phyloP scores from a whole-genome alignment of 2,888 invertebrate genomes.

The Xylocampa areola region DNA sequence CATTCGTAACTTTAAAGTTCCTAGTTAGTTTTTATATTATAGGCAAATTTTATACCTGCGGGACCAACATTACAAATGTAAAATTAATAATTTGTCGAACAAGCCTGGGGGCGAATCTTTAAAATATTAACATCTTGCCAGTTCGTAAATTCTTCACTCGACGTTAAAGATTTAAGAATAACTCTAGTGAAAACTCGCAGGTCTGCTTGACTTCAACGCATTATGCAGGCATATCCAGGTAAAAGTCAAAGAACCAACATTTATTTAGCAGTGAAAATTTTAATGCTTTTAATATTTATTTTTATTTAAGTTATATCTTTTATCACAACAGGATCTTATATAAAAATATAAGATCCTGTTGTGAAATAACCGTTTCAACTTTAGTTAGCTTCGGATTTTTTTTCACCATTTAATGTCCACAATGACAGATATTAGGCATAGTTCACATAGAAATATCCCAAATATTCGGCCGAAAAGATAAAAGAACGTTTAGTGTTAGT shows the following conservation, averaged over 20 bases:
- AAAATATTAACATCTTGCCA: conserved; percentile 72
- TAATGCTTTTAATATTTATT: too few relatives aligned
- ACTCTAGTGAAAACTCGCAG: conserved; percentile 44
- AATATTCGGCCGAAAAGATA: conserved; percentile 80
- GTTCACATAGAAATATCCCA: conserved; percentile 75
- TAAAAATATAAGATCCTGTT: too few relatives aligned
- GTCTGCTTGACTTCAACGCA: conserved; percentile 33
- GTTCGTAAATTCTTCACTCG: conserved; percentile 77
- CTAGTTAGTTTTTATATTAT: conserved; percentile 13
- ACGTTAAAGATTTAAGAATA: conserved; percentile 55
- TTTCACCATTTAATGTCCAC: neutral
- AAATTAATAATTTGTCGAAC: conserved; percentile 75
- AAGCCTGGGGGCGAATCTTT: conserved; percentile 60
- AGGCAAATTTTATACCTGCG: conserved; percentile 22
- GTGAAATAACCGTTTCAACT: conserved; percentile 2
- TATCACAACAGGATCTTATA: too few relatives aligned
- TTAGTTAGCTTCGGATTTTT: neutral
- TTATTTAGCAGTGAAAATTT: too few relatives aligned
- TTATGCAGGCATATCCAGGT: neutral
- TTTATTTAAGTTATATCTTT: too few relatives aligned
- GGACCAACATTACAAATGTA: conserved; percentile 64
- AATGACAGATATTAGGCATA: conserved; percentile 61
- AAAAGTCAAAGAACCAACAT: too few relatives aligned
- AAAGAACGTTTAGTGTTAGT: conserved; percentile 74
- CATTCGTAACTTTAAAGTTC: neutral